Evolutionary conservation across 1,140 invertebrate genomes (phyloP), one percentile per base, ranked within the genome.

Genomic region (Eupristina koningsbergeri): DNA sequence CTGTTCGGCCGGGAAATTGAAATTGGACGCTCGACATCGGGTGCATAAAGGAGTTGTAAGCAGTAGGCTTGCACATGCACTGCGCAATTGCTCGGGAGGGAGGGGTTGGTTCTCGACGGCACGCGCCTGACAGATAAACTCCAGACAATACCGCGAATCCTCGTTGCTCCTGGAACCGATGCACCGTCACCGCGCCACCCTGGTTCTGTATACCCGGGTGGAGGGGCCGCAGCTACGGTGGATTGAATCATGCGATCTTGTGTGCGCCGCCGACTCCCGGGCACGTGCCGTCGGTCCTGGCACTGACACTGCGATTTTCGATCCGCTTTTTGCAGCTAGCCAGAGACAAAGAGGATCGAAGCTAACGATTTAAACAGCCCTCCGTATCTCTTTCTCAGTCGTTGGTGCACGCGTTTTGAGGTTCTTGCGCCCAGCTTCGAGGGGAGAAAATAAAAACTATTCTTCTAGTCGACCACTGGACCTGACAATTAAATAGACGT

Each of bases 61-160:
- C n/a, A n/a, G n/a, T n/a, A n/a, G n/a, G n/a, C n/a, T n/a, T n/a
- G n/a, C 26, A 17, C 69, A 71, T 78, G 63, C 73, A 19, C 41
- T 29, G 31, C 73, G 31, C 73, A 34, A 11, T 7, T 11, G 41
- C 41, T 7, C 39, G 36, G 41, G 11, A 39, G 11, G 19, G 0
- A 61, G 61, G 39, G 41, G 26, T 45, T 22, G 31, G 73, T 53
- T 63, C 36, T 71, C n/a, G 63, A 71, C 79, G 84, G 80, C 84
- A 85, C 84, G 84, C 80, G 84, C 75, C 84, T 45, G 34, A 47
- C 39, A 81, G 85, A 86, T 86, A 86, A 86, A 76, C 77, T 76
- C 64, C 75, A 80, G 61, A 83, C 76, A 85, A 83, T 83, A 73
- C 76, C 81, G 81, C 69, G 78, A 83, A 71, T 80, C 84, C 75